A percentile compares a stretch with the other conserved stretches of the same genome.
phyloP scores from a whole-genome alignment of 37 sponge, comb jelly and placozoan species.

The Chondrilla cf. caribensis region DNA sequence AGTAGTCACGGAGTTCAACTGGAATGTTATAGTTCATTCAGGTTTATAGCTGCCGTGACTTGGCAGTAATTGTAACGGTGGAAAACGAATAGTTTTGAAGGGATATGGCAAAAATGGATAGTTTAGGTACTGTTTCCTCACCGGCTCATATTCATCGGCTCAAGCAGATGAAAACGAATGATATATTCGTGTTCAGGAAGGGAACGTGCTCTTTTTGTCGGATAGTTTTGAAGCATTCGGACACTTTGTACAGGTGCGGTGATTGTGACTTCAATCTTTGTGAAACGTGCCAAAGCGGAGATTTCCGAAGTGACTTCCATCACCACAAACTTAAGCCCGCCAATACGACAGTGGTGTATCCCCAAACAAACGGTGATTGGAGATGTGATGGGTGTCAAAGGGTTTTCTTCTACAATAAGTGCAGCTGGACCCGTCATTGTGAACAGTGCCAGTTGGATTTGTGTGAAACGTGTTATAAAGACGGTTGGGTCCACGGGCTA shows the following conservation, averaged over 20 bases:
- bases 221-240: neutral
- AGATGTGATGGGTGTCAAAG: constrained; percentile 55
- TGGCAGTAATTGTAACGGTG: no score
- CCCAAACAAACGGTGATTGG: constrained; percentile 49
- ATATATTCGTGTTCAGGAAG: constrained; percentile 15
- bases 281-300: constrained; percentile 32
- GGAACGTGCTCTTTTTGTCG: constrained; percentile 43
- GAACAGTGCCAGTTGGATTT: constrained; percentile 38
- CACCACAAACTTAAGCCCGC: constrained; percentile 47
- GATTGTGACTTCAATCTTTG: constrained; percentile 51
- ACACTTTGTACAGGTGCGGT: constrained; percentile 32
- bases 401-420: constrained; percentile 1
- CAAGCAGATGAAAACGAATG: neutral
- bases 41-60: no score
- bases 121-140: neutral
- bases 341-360: constrained; percentile 24
- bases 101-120: no score
- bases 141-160: constrained; percentile 13
- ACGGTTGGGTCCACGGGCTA: constrained; percentile 37
- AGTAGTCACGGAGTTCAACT: no score
- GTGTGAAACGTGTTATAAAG: constrained; percentile 41
- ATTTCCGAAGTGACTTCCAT: constrained; percentile 45
- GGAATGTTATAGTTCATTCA: no score
- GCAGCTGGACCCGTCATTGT: constrained; percentile 32
- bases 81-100: no score